These are phyloP conservation scores for Chloroclysta siterata DNA, from an alignment of 2,888 invertebrate genomes.

Conservation along the genomic window DNA sequence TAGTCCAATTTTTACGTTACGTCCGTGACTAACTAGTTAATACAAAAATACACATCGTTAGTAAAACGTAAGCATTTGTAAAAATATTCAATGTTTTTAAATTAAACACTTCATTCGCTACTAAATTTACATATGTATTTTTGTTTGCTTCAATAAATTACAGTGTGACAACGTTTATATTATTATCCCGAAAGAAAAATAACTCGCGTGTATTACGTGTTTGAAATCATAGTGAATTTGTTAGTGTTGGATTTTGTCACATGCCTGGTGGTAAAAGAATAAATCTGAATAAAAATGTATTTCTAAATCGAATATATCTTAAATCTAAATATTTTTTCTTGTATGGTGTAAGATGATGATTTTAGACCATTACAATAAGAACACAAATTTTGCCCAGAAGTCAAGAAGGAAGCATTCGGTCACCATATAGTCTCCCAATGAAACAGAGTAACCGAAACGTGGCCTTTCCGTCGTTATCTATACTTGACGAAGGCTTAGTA, in stretches of 20 bases:
- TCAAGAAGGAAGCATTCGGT: not conserved
- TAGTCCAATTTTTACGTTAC: constrained; percentile 1
- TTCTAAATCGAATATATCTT: no score
- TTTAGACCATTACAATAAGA: no score
- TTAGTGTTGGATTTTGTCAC: not conserved
- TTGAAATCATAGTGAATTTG: not conserved
- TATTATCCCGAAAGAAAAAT: constrained; percentile 12
- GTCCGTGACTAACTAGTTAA: not conserved
- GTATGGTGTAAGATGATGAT: no score
- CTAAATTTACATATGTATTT: constrained; percentile 21
- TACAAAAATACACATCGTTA: constrained; percentile 13
- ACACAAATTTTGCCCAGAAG: no score
- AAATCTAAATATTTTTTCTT: no score
- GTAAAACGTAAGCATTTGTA: constrained; percentile 3
- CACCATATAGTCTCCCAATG: not conserved
- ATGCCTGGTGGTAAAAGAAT: not conserved
- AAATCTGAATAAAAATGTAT: no score
- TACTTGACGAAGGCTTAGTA: constrained; percentile 1
- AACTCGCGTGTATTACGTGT: not conserved
- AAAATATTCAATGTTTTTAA: constrained; percentile 17
- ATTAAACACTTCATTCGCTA: constrained; percentile 18
- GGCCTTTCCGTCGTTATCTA: not conserved
- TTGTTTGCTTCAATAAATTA: constrained; percentile 23
- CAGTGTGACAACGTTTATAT: constrained; percentile 12
- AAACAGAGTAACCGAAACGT: not conserved